Percentiles rank a stretch among this genome's conserved stretches.
phyloP scores from a whole-genome alignment of 37 sponge, comb jelly and placozoan genomes.

The Crambe crambe region DNA sequence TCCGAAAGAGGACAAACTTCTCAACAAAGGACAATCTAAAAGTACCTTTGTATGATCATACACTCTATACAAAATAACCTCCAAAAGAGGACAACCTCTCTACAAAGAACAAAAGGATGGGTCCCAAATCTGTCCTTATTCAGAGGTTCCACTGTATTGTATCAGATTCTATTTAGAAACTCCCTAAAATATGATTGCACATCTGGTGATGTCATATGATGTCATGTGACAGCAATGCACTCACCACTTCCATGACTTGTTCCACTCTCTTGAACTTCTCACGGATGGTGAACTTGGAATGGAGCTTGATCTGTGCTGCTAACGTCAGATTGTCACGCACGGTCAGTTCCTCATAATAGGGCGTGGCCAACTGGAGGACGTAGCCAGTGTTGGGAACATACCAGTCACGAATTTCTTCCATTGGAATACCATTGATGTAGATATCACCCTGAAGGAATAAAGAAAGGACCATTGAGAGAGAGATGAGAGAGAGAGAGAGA shows the following conservation, averaged over 20 bases:
- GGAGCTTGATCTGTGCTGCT: slow-evolving; percentile 65
- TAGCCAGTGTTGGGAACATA: slow-evolving; percentile 70
- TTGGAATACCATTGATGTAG: slow-evolving; percentile 57
- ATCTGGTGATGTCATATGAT: too few species aligned
- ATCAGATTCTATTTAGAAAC: too few species aligned
- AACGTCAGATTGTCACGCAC: slow-evolving; percentile 73
- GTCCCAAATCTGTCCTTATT: too few species aligned
- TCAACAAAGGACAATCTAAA: too few species aligned
- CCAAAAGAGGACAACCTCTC: too few species aligned
- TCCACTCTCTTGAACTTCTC: slow-evolving; percentile 63
- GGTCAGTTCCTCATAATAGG: slow-evolving; percentile 73
- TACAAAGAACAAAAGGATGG: too few species aligned
- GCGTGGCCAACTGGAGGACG: slow-evolving; percentile 67
- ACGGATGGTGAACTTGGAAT: slow-evolving; percentile 7
- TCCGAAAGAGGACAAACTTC: too few species aligned
- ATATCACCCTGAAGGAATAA: slow-evolving; percentile 46
- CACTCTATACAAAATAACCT: too few species aligned
- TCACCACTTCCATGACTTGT: slow-evolving; percentile 66
- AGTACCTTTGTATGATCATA: too few species aligned
- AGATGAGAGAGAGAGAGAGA: background rate
- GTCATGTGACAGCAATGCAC: too few species aligned
- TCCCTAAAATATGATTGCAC: too few species aligned
- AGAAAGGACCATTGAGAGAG: background rate
- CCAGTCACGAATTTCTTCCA: slow-evolving; percentile 55
- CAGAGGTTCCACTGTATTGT: too few species aligned